Conservation (phyloP, 92 coral and sea anemone species). For the Actinostola sp. region DNA sequence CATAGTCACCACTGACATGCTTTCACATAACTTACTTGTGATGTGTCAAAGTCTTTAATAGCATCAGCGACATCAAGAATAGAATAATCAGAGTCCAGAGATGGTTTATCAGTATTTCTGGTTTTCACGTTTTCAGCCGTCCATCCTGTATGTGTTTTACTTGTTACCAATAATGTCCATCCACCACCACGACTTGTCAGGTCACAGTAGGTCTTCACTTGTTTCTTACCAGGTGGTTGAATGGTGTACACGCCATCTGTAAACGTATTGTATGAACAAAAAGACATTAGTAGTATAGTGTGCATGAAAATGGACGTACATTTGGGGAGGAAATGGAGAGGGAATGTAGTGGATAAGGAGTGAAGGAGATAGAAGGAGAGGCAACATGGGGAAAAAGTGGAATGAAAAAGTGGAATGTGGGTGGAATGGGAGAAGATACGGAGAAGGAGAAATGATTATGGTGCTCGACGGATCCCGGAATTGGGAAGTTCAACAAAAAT, state of each 20-base stretch:
- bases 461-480: too few species aligned
- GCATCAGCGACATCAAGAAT: slow-evolving; percentile 37
- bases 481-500: too few species aligned
- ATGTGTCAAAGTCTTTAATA: slow-evolving; percentile 35
- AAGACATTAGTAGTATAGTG: too few species aligned
- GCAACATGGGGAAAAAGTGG: too few species aligned
- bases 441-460: too few species aligned
- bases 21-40: slow-evolving; percentile 25
- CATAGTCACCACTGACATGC: neutral
- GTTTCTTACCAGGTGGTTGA: slow-evolving; percentile 31
- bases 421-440: too few species aligned
- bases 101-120: slow-evolving; percentile 33
- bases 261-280: too few species aligned
- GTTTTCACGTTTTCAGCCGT: slow-evolving; percentile 34
- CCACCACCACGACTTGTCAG: slow-evolving; percentile 51
- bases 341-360: too few species aligned
- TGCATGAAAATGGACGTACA: too few species aligned
- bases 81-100: slow-evolving; percentile 39
- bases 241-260: slow-evolving; percentile 40
- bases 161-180: slow-evolving; percentile 49
- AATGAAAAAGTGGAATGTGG: too few species aligned
- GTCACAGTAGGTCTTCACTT: slow-evolving; percentile 48
- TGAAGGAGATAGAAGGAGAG: too few species aligned
- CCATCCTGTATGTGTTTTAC: slow-evolving; percentile 49
- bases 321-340: too few species aligned